phyloP scores from a whole-genome alignment of 2,113 vertebrate species.

The Apodemus speciosus region DNA sequence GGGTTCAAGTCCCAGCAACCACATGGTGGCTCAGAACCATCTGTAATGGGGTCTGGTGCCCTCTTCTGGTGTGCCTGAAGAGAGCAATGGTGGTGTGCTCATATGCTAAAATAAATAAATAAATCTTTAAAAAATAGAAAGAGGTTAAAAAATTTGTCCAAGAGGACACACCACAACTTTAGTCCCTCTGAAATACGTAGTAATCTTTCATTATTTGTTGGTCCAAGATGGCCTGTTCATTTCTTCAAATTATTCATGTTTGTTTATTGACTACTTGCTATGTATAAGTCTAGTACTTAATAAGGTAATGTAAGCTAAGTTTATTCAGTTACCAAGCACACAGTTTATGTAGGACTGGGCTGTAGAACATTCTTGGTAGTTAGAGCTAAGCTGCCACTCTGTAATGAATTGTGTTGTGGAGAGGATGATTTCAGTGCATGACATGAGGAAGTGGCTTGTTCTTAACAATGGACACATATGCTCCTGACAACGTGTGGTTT shows the following conservation, averaged over 20 bases:
- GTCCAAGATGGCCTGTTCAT: background rate
- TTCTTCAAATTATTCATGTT: slow-evolving; percentile 38
- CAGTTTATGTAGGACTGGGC: background rate
- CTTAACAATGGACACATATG: slow-evolving; percentile 88
- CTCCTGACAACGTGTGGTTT: slow-evolving; percentile 96
- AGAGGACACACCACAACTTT: background rate
- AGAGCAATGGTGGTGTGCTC: too few relatives aligned
- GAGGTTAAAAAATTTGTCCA: background rate
- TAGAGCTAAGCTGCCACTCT: slow-evolving; percentile 30
- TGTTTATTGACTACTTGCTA: slow-evolving; percentile 5
- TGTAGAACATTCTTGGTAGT: background rate
- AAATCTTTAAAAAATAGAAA: too few relatives aligned
- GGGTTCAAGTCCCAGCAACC: too few relatives aligned
- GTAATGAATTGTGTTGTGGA: slow-evolving; percentile 9
- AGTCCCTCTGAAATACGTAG: background rate
- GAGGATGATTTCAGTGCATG: slow-evolving; percentile 57
- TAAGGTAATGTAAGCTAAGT: background rate
- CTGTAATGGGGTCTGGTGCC: too few relatives aligned
- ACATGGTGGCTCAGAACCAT: too few relatives aligned
- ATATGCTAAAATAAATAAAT: too few relatives aligned
- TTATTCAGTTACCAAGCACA: slow-evolving; percentile 29
- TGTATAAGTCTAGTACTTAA: background rate
- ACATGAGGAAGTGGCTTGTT: slow-evolving; percentile 53
- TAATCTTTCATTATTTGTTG: slow-evolving; percentile 20
- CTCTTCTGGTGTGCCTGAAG: too few relatives aligned